Percentiles rank a stretch among this genome's conserved stretches.
These are phyloP conservation scores for Choreutis nemorana DNA, from an alignment of 2,888 invertebrate genomes.

Conservation along the genomic window DNA sequence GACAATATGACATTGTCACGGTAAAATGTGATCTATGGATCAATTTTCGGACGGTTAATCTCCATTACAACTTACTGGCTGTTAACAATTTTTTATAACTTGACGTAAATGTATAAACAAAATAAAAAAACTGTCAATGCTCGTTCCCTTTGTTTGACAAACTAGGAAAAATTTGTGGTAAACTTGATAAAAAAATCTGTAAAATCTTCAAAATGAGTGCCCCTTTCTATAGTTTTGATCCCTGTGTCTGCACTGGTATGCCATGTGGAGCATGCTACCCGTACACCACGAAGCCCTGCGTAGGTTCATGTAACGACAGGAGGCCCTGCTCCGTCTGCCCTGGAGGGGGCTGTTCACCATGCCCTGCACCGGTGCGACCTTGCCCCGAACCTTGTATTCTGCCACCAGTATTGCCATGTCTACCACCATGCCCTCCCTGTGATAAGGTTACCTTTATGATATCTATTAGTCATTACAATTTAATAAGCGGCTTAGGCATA, in stretches of 20 bases:
- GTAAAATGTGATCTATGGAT: constrained; percentile 8
- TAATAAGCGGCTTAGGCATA: neutral
- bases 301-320: constrained; percentile 35
- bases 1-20: constrained; percentile 1
- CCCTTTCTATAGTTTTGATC: constrained; percentile 52
- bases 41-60: constrained; percentile 3
- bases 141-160: too few relatives aligned
- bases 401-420: constrained; percentile 35
- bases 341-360: constrained; percentile 52
- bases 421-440: constrained; percentile 48
- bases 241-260: constrained; percentile 40
- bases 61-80: constrained; percentile 8
- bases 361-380: constrained; percentile 51
- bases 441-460: constrained; percentile 33
- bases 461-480: too few relatives aligned
- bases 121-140: constrained; percentile 13
- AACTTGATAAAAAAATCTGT: constrained; percentile 5
- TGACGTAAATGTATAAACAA: constrained; percentile 16
- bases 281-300: constrained; percentile 45
- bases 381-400: constrained; percentile 39
- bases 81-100: constrained; percentile 11
- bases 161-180: too few relatives aligned
- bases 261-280: constrained; percentile 55
- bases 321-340: constrained; percentile 46
- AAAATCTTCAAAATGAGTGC: constrained; percentile 39